Base-by-base conservation (phyloP, 2,888 invertebrate genomes). In the Euzophera pinguis region DNA sequence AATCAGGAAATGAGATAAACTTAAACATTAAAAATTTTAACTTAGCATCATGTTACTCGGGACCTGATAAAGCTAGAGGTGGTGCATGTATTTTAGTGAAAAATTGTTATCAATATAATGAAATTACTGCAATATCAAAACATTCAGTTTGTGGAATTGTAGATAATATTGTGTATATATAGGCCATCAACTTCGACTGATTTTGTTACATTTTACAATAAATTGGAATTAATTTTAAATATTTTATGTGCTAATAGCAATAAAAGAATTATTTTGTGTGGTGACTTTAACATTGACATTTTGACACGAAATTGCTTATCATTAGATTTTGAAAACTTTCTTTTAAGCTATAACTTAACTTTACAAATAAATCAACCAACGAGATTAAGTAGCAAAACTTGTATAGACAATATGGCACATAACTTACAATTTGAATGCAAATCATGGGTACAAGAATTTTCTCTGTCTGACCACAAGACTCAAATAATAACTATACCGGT, bases 1-100 rank as follows among this genome's bases (percentile, higher is more conserved):
- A 50, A 13, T 27, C 47, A 16, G 54, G 49, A 27, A 17, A 52
- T 38, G 52, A 54, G 16, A 12, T 34, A 16, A 13, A 37, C 14
- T 14, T 49, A 4, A 22, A 32, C 27, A 16, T 53, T 12, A 38
- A 47, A 16, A 53, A 56, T 32, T 53, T 50, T 32, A 34, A n/a
- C 3, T 35, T 53, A 3, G 53, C 49, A 1, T 29, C 53, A 9
- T 53, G 37, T 17, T 53, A 35, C 41, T 12, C 13, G n/a, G 32
- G 51, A 32, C 3, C 29, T 16, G 22, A 39, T 38, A 14, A n/a
- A 6, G 12, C 2, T 6, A 10, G 43, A n/a, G 43, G 43, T 7
- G 43, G 43, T 22, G 27, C 43, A 10, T 43, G 43, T 27, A 43
- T 43, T 3, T 22, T 43, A 22, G 12, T 43, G 27, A 43, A n/a